phyloP scores from a whole-genome alignment of 1,140 invertebrate species.

The Macrobrachium rosenbergii region DNA sequence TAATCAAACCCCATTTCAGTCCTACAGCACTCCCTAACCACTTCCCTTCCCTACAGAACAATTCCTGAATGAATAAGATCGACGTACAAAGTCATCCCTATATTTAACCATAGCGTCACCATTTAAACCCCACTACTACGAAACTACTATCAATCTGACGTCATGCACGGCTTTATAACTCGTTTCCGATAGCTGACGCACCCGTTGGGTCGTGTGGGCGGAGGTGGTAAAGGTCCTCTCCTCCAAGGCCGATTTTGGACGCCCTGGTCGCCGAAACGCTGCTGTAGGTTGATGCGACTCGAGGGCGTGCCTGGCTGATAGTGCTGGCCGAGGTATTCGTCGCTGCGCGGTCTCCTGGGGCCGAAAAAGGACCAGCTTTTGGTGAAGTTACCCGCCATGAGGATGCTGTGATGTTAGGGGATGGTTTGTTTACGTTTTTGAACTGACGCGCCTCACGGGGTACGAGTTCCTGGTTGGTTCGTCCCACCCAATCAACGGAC shows the following conservation, averaged over 20 bases:
- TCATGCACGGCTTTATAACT: neutral
- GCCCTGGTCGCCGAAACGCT: constrained; percentile 3
- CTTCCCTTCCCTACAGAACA: no score
- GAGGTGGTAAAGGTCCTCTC: constrained; percentile 2
- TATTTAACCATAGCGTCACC: no score
- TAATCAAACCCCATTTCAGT: no score
- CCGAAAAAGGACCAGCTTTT: constrained; percentile 47
- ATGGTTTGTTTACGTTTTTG: no score
- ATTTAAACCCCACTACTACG: neutral
- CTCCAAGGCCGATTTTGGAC: neutral
- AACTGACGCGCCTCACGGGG: no score
- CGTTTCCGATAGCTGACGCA: neutral
- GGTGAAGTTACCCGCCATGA: constrained; percentile 42
- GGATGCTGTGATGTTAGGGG: no score
- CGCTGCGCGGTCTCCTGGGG: neutral
- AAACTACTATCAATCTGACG: neutral
- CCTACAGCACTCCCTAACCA: no score
- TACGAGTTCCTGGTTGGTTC: no score
- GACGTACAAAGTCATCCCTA: no score
- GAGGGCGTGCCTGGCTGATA: constrained; percentile 33
- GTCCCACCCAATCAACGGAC: no score
- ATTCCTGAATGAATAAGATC: no score
- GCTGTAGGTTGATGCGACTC: constrained; percentile 33
- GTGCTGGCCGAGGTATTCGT: constrained; percentile 20
- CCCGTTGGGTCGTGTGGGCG: neutral